Evolutionary conservation across 2,888 invertebrate genomes (phyloP).

Genomic region (Salpingus planirostris): DNA sequence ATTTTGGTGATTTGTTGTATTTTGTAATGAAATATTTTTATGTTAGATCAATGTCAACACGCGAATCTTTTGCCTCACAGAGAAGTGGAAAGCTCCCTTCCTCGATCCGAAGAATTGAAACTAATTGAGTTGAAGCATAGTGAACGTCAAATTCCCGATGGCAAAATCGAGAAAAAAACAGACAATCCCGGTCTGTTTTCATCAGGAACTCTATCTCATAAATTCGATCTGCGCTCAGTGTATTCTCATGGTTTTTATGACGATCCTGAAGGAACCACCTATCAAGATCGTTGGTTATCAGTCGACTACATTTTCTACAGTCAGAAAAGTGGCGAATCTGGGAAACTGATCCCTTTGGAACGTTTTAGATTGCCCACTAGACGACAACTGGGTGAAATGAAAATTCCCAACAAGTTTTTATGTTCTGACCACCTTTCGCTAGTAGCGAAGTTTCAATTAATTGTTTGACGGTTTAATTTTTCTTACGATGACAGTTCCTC

Average conservation of each 20-base stretch:
- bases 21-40: conserved; percentile 6
- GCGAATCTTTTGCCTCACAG: conserved; percentile 25
- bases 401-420: conserved; percentile 63
- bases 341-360: conserved; percentile 50
- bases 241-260: conserved; percentile 49
- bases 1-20: conserved; percentile 5
- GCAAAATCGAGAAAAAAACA: background rate
- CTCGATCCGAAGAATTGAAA: conserved; percentile 23
- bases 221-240: conserved; percentile 58
- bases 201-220: conserved; percentile 55
- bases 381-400: conserved; percentile 40
- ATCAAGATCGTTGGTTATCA: conserved; percentile 64
- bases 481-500: too few relatives aligned
- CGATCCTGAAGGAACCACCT: conserved; percentile 61
- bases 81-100: conserved; percentile 15
- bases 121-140: conserved; percentile 32
- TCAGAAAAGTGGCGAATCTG: conserved; percentile 40
- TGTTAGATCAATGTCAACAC: conserved; percentile 36
- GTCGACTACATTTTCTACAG: conserved; percentile 91
- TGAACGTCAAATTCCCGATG: conserved; percentile 2
- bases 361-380: conserved; percentile 58
- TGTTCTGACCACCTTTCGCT: conserved; percentile 83
- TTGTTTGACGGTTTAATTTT: too few relatives aligned
- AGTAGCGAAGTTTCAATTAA: conserved; percentile 60
- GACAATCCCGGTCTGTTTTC: conserved; percentile 44